Evolutionary conservation across 1,140 invertebrate genomes (phyloP).

Genomic region (Ips nitidus): DNA sequence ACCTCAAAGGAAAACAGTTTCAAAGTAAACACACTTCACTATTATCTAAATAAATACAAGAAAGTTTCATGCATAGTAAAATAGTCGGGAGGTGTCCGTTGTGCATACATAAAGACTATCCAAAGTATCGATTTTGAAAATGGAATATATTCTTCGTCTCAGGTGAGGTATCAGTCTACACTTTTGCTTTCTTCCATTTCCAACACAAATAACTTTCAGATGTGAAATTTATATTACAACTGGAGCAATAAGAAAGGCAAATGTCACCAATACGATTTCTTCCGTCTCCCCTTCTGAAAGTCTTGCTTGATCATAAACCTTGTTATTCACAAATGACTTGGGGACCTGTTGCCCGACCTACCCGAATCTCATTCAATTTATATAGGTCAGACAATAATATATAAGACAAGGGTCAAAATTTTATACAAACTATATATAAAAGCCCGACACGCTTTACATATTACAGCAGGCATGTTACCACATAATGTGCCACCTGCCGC

Average conservation of each 20-base stretch:
- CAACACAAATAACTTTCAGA: no score
- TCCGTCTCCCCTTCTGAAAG: neutral
- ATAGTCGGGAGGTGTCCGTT: no score
- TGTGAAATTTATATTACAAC: no score
- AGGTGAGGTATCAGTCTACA: no score
- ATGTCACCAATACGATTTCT: neutral
- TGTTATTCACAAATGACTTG: slow-evolving; percentile 26
- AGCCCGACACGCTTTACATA: slow-evolving; percentile 11
- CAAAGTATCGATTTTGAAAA: no score
- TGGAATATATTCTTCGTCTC: no score
- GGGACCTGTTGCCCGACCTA: slow-evolving; percentile 23
- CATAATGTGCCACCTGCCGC: slow-evolving; percentile 18
- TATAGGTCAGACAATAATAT: slow-evolving; percentile 10
- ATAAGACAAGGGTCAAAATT: slow-evolving; percentile 3
- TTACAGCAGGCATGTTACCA: slow-evolving; percentile 13
- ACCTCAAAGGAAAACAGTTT: slow-evolving; percentile 13
- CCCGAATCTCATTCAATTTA: slow-evolving; percentile 14
- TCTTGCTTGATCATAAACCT: slow-evolving; percentile 8
- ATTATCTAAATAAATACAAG: neutral
- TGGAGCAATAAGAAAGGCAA: no score
- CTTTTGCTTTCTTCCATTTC: no score
- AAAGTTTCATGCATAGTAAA: neutral
- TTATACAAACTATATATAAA: slow-evolving; percentile 6
- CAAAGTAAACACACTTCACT: slow-evolving; percentile 6
- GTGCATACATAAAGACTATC: no score